Conservation (phyloP, 2,113 vertebrate species). For the Pedionomus torquatus region DNA sequence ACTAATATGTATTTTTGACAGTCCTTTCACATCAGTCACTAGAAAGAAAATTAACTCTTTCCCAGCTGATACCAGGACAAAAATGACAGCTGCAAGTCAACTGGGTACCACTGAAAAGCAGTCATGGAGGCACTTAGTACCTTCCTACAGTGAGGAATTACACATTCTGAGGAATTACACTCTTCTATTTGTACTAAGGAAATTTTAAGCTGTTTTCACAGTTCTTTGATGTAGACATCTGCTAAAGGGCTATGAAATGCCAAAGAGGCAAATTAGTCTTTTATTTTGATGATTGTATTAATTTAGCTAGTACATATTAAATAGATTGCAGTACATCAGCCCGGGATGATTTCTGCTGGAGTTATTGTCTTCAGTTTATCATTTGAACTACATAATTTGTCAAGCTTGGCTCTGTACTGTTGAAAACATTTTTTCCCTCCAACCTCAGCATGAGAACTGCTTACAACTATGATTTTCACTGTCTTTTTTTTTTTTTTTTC, state of each 20-base stretch:
- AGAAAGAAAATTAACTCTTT: not conserved
- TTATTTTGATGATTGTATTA: not conserved
- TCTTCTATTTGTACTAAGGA: conserved; percentile 16
- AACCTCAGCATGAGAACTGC: not conserved
- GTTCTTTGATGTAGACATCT: not conserved
- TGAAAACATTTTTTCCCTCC: not conserved
- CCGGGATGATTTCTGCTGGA: not conserved
- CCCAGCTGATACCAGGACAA: not conserved
- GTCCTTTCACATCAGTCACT: not conserved
- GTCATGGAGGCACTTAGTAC: not conserved
- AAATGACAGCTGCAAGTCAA: not conserved
- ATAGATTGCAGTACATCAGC: not conserved
- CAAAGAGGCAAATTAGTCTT: not conserved
- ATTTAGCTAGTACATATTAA: not conserved
- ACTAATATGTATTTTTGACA: not conserved
- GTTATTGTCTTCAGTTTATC: not conserved
- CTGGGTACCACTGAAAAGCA: not conserved
- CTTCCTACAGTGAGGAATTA: not conserved
- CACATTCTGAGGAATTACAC: not conserved
- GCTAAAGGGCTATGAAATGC: not conserved
- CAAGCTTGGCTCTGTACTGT: not conserved
- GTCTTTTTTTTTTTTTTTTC: not conserved
- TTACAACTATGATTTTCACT: not conserved
- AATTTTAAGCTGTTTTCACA: not conserved
- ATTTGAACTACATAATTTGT: not conserved